These are phyloP conservation scores for Brachionus manjavacas DNA, from an alignment of 1,140 invertebrate genomes.

Conservation along the genomic window DNA sequence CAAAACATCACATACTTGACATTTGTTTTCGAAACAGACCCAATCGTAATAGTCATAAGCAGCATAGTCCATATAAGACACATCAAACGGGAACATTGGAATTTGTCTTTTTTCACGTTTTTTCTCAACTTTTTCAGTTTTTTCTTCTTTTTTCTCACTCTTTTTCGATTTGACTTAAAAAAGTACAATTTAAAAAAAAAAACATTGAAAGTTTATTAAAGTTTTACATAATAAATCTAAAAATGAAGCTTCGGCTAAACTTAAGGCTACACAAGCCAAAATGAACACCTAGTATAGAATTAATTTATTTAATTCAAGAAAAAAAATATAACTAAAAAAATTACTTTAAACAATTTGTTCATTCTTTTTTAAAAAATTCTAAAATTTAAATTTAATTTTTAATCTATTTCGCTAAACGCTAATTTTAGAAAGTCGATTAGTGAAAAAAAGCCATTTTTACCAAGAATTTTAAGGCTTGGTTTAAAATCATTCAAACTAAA, in stretches of 20 bases:
- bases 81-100: constrained; percentile 37
- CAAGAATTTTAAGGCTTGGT: not conserved
- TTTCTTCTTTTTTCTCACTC: not conserved
- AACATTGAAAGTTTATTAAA: not conserved
- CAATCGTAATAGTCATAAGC: constrained; percentile 42
- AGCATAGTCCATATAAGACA: constrained; percentile 27
- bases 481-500: not conserved
- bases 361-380: not conserved
- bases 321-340: not conserved
- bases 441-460: not conserved
- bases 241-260: not conserved
- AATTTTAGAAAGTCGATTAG: not conserved
- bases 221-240: not conserved
- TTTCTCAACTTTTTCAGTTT: not conserved
- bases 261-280: constrained; percentile 6
- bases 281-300: not conserved
- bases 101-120: constrained; percentile 35
- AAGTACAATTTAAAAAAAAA: not conserved
- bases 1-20: constrained; percentile 40
- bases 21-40: not conserved
- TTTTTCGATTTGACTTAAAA: not conserved
- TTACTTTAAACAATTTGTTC: constrained; percentile 2
- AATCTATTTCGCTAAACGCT: not conserved
- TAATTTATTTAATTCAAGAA: not conserved
- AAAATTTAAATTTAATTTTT: not conserved